Base-by-base conservation (phyloP, 2,113 vertebrate genomes). In the Mixornis gularis region DNA sequence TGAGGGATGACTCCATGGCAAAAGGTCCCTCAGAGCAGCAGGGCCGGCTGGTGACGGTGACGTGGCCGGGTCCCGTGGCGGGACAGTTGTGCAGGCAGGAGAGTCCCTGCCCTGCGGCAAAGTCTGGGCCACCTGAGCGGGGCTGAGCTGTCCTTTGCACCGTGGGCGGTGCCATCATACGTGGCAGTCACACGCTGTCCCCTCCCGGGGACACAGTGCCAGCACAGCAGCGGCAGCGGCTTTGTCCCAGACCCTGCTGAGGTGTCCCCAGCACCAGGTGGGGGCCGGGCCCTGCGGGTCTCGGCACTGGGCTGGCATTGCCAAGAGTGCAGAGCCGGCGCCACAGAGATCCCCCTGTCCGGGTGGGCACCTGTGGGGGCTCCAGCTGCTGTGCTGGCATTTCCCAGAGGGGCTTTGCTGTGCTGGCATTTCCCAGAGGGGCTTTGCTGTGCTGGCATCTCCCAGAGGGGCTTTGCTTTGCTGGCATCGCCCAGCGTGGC, bases 241-340 rank as follows among this genome's bases (percentile, higher is more conserved):
- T 89, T 19, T 0, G 0, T 1, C 1, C n/a, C 7, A 4, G 41
- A n/a, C 32, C 32, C 40, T 8, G 0, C 3, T 19, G 17, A 29
- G 32, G 26, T 41, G 10, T 46, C 55, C 64, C 46, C 32, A 6
- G 63, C 26, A 41, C 17, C 20, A 8, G 40, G 17, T 6, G 21
- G 34, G 48, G 2, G 3, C 12, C 10, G 17, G 17, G 38, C 34
- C 38, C 38, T 5, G n/a, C 5, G 30, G 30, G 15, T 36, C 32
- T 64, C 0, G 0, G 46, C 51, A 24, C 29, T 13, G 25, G 36
- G 36, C 36, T 36, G 34, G 53, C 5, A 9, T 17, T 85, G 82
- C 38, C 17, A 12, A 44, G 51, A 34, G 12, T n/a, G 69, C 7
- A 1, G 59, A 72, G 20, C 29, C 40, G 53, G 43, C 0, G 0